Base-by-base conservation (phyloP, 1,140 invertebrate genomes). In the Camponotus floridanus region DNA sequence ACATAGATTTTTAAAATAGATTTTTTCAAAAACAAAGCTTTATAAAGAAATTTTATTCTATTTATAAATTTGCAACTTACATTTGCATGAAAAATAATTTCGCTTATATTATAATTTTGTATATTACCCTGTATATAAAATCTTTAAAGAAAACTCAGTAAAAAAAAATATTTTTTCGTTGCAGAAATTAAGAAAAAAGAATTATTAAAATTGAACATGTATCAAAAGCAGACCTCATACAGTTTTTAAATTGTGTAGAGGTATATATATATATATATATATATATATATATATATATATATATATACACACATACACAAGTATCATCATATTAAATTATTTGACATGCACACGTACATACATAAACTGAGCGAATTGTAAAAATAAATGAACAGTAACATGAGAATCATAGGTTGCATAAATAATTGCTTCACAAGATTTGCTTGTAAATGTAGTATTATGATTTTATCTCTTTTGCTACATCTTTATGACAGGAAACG, bases 401-500 rank as follows among this genome's bases (percentile, higher is more conserved):
- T 18, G 15, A 18, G 4, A 89, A 89, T 70, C 51, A 78, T 90
- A 80, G 76, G 36, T 61, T 73, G 39, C 31, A 74, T n/a, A 3
- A 21, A 48, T 74, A 39, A 79, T 13, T 21, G 78, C 55, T 90
- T 87, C 26, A 79, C 90, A 90, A 85, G 21, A 26, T 85, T 87
- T 86, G 71, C 59, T 74, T 65, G 5, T 62, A 90, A 90, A 90
- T 90, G 83, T 89, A 86, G 88, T 80, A 73, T 88, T 85, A 76
- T 74, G 76, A 89, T 61, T 89, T 84, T 81, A 68, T 68, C 33
- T 48, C 36, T 74, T 42, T 61, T 55, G 55, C 36, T 26, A 59
- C 5, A 11, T 11, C 0, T 2, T 73, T 18, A 11, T 73, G 26
- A 39, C 11, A 39, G 15, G 21, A 73, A 55, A 0, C 26, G 4